Conservation (phyloP, 2,888 invertebrate species). For the Leptopilina drosophilae region DNA sequence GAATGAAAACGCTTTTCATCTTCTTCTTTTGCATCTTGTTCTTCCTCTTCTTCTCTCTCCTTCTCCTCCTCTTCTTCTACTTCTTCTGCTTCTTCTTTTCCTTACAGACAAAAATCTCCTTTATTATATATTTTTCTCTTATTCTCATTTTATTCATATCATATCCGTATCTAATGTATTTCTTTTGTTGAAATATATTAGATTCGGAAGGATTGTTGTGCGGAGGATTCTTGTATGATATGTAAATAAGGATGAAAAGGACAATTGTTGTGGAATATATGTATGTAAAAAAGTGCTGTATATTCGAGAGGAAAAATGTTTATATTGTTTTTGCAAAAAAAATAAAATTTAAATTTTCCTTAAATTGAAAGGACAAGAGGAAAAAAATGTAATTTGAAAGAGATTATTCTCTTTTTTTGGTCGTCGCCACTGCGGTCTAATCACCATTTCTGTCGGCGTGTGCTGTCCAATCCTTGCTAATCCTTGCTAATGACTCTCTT, state of each 20-base stretch:
- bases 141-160: background rate
- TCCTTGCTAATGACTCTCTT: slow-evolving; percentile 30
- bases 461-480: slow-evolving; percentile 24
- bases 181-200: background rate
- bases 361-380: background rate
- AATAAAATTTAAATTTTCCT: too few relatives aligned
- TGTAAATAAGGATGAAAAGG: too few relatives aligned
- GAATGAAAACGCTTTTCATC: slow-evolving; percentile 39
- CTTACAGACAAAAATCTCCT: background rate
- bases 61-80: background rate
- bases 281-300: too few relatives aligned
- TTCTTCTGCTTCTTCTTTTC: background rate
- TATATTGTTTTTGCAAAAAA: background rate
- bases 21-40: slow-evolving; percentile 40
- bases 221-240: too few relatives aligned
- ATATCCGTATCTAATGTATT: background rate
- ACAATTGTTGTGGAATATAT: too few relatives aligned
- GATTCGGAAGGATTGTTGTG: too few relatives aligned
- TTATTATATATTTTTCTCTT: background rate
- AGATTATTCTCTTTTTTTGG: background rate
- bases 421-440: slow-evolving; percentile 8
- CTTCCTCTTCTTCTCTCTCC: slow-evolving; percentile 9
- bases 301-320: too few relatives aligned
- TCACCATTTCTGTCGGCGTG: slow-evolving; percentile 1
- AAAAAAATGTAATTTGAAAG: background rate